These are phyloP conservation scores for Protodeltote pygarga DNA, from an alignment of 2,888 invertebrate species.

Conservation along the genomic window DNA sequence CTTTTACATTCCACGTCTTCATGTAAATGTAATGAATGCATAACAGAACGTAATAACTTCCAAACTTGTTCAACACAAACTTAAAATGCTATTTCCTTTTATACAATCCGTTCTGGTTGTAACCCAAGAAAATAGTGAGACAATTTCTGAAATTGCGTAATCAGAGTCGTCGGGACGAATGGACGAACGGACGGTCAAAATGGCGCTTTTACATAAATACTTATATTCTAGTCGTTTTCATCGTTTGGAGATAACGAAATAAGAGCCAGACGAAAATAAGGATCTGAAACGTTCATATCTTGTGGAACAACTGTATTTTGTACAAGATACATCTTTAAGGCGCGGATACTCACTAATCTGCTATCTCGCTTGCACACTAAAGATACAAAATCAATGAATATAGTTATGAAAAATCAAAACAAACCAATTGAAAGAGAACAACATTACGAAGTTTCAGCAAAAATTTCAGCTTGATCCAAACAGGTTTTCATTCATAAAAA, in stretches of 20 bases:
- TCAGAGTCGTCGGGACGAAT: constrained; percentile 37
- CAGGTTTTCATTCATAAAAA: too few species aligned
- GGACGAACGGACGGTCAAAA: constrained; percentile 39
- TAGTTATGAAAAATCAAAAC: too few species aligned
- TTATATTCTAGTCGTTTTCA: constrained; percentile 40
- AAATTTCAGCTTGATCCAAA: too few species aligned
- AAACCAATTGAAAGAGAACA: too few species aligned
- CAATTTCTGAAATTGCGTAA: constrained; percentile 51
- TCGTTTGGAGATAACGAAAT: constrained; percentile 44
- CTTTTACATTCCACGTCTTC: constrained; percentile 4
- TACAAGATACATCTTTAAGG: constrained; percentile 16
- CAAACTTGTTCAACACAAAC: constrained; percentile 33
- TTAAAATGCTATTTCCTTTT: constrained; percentile 48
- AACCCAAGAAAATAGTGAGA: constrained; percentile 47
- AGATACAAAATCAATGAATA: too few species aligned
- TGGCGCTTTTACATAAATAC: constrained; percentile 48
- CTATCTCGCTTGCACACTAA: too few species aligned
- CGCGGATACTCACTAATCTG: too few species aligned
- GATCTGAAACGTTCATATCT: constrained; percentile 13
- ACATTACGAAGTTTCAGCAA: too few species aligned
- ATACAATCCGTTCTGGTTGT: constrained; percentile 43
- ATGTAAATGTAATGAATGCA: constrained; percentile 30
- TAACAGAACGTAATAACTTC: constrained; percentile 23
- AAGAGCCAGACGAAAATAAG: constrained; percentile 41
- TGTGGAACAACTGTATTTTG: constrained; percentile 20